These are phyloP conservation scores for Drosophila helvetica DNA, from an alignment of 2,888 invertebrate genomes.

Conservation along the genomic window DNA sequence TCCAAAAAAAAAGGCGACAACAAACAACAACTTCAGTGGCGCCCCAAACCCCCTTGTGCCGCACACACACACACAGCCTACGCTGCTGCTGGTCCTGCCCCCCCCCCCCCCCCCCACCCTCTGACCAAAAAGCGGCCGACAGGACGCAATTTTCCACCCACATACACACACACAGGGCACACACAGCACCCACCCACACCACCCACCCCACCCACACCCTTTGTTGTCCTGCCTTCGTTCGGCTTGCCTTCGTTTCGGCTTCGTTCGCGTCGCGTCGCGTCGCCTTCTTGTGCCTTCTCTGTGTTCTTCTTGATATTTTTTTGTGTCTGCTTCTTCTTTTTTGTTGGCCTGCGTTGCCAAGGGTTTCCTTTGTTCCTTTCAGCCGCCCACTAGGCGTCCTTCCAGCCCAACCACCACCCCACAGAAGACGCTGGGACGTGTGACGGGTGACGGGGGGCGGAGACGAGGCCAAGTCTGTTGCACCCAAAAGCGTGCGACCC, in stretches of 20 bases:
- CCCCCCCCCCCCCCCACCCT: conserved; percentile 11
- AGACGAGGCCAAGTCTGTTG: conserved; percentile 66
- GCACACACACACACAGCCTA: conserved; percentile 23
- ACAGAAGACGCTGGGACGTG: not conserved
- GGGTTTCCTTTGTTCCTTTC: conserved; percentile 81
- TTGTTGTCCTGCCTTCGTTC: conserved; percentile 5
- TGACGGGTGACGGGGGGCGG: no score
- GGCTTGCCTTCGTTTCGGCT: conserved; percentile 32
- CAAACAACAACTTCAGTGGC: conserved; percentile 15
- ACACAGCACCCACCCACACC: conserved; percentile 18
- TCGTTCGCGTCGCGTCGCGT: conserved; percentile 3
- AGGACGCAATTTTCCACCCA: conserved; percentile 57
- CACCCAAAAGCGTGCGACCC: conserved; percentile 66
- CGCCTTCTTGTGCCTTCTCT: conserved; percentile 14
- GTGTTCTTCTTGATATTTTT: conserved; percentile 42
- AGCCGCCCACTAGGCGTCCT: conserved; percentile 39
- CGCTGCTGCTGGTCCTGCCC: conserved; percentile 13
- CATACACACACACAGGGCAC: conserved; percentile 39
- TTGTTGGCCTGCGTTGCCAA: conserved; percentile 81
- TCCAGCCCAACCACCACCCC: conserved; percentile 19
- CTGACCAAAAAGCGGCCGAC: conserved; percentile 54
- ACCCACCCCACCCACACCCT: conserved; percentile 21
- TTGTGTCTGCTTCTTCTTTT: conserved; percentile 50
- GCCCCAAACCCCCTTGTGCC: conserved; percentile 2
- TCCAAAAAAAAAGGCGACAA: conserved; percentile 58